Evolutionary conservation across 2,797 vertebrate genomes (phyloP), one percentile per base, ranked within the genome.

Genomic region (Anolis apletophallus): DNA sequence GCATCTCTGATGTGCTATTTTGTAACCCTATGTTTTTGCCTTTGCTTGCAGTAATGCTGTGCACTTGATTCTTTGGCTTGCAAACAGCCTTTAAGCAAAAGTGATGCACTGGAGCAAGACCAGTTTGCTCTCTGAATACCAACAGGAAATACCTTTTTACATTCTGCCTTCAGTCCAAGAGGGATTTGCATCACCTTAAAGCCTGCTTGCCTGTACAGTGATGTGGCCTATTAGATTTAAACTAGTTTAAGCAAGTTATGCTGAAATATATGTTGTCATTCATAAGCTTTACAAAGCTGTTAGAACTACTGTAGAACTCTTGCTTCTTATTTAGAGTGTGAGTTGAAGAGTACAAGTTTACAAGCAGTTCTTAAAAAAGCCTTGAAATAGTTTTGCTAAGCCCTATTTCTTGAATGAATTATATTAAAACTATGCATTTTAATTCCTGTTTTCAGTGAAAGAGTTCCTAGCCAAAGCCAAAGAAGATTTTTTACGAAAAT

Each of bases 401-500:
- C 83, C 89, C 7, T 7, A 5, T 93, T 23, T 50, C 4, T 52
- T 4, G 46, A 54, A 55, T 75, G 29, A 90, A 84, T 82, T 84
- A 7, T 14, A 21, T 59, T 89, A 80, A n/a, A 93, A 84, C 32
- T 4, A 80, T 36, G 13, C 68, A 11, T 92, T 90, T 90, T 84
- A 81, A 1, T 94, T 34, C 94, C 23, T 95, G 52, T 92, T 95
- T 97, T 90, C 95, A 99, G 98, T 99, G 98, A 99, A 99, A 98
- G 98, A 99, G 95, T 98, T 99, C 96, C 97, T 99, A 98, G 98
- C 98, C 96, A 99, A 98, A 98, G 98, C 99, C 97, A 99, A 99
- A 99, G 98, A 99, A 97, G 99, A 99, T 96, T 99, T 99, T 96
- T 97, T 98, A 97, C 98, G 96, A 97, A 99, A 99, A 97, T 99